Evolutionary conservation across 2,888 invertebrate genomes (phyloP).

Genomic region (Lasioglossum calceatum): DNA sequence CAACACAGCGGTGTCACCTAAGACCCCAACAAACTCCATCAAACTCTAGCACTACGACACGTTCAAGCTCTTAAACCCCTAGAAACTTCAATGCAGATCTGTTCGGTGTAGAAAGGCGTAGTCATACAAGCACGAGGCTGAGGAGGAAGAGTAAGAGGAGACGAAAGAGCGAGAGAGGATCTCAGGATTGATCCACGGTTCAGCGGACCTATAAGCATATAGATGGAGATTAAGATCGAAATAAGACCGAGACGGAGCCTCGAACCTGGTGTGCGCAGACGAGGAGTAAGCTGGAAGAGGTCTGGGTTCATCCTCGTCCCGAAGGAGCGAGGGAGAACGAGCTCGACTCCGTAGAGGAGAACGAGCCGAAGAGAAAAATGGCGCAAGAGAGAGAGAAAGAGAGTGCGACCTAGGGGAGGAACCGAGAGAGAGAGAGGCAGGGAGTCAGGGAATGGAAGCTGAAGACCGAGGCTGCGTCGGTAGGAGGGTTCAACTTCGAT

Average conservation of each 20-base stretch:
- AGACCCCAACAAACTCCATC: not conserved
- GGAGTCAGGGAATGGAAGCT: slow-evolving; percentile 21
- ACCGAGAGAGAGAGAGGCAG: not conserved
- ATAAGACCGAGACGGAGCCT: slow-evolving; percentile 9
- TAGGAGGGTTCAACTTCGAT: slow-evolving; percentile 61
- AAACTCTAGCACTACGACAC: not conserved
- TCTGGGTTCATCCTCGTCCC: slow-evolving; percentile 16
- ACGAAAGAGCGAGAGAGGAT: not conserved
- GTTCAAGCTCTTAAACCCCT: not conserved
- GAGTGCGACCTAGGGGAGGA: slow-evolving; percentile 11
- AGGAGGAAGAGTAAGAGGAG: not conserved
- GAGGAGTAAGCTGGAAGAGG: slow-evolving; percentile 10
- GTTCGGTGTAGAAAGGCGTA: not conserved
- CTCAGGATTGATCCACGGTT: slow-evolving; percentile 25
- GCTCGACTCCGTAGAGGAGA: not conserved
- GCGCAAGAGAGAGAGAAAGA: slow-evolving; percentile 5
- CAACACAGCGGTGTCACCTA: not conserved
- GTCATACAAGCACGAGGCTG: not conserved
- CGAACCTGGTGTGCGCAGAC: slow-evolving; percentile 14
- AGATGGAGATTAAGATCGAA: slow-evolving; percentile 54
- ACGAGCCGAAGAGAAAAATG: slow-evolving; percentile 10
- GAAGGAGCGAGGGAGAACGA: slow-evolving; percentile 24
- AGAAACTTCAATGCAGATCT: not conserved
- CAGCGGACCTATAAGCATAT: slow-evolving; percentile 21
- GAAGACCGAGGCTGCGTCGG: slow-evolving; percentile 31